Base-by-base conservation (phyloP, 2,797 vertebrate genomes). In the Chanos chanos region DNA sequence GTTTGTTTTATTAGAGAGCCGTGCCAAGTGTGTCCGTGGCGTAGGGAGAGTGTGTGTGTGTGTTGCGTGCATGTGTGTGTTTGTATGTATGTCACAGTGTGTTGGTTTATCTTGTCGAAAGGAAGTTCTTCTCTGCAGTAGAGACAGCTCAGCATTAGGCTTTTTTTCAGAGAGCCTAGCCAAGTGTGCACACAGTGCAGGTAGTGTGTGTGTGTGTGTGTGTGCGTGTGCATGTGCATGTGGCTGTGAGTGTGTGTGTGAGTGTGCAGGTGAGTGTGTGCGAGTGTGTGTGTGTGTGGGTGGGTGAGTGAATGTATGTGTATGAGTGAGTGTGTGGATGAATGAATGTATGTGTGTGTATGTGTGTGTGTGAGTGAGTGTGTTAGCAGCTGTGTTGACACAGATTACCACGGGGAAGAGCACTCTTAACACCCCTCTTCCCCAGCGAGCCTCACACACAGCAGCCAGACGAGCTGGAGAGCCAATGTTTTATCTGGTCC, bases 311-410 rank as follows among this genome's bases (percentile, higher is more conserved):
- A 1, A 6, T 10, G 44, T 19, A 25, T 7, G 27, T 9, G 31
- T 19, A n/a, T 40, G 49, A 40, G 50, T 40, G 57, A 18, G 52
- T 30, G 21, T 61, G 44, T 59, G 8, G 47, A 48, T 33, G 7
- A 1, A 36, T 56, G 37, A 41, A 52, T 16, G 37, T 5, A n/a
- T n/a, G 21, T 30, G 21, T 61, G 44, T 59, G 8, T 47, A 48
- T 33, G 7, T 1, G 36, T 56, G 37, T 41, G 52, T 16, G 37
- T 5, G n/a, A 44, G 36, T 43, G 44, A 40, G 34, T 55, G 47
- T 40, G 37, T 25, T 39, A 37, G 45, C 68, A 69, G 71, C 74
- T 63, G 58, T 66, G 56, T 66, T 73, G 56, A 61, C 58, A 34
- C 55, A 33, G 19, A 18, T 56, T 56, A 19, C 25, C 51, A 24